Evolutionary conservation across 2,797 vertebrate species (phyloP), one percentile per base, ranked within the genome.

Genomic region (Sebastes trivittatus): DNA sequence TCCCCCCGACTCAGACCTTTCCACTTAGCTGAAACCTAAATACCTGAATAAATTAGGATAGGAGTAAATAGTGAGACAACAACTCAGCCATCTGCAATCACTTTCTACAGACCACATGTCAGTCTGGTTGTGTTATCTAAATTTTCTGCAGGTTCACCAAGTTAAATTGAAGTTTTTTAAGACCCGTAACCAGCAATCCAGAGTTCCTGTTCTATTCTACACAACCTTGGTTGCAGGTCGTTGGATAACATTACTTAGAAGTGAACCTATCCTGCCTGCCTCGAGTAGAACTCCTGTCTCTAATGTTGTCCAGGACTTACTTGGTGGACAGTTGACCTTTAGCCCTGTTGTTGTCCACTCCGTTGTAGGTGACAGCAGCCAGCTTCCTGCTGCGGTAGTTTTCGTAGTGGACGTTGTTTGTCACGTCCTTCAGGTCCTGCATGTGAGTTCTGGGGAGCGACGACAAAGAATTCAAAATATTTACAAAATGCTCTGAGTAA

Each of bases 361-460:
- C 98, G 0, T 99, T 99, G 86, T 98, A 99, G 81, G 98, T 99
- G 92, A 99, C 98, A n/a, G 98, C 98, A 2, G 98, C 98, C 85
- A 99, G 94, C 85, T 99, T 99, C 94, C 98, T 96, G 97, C 98
- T 99, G 89, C 98, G 96, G 92, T 99, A 99, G 95, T 99, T 99
- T 92, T 99, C 98, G 72, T 99, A 99, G 93, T 99, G 98, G 84
- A 99, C 98, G 14, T 99, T 99, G 92, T 99, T 99, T 61, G 98
- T 99, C 72, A 99, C 98, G 52, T 99, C 98, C 95, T 99, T 99
- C 89, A 99, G 95, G 91, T 99, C 98, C 93, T 99, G 98, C 98
- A 99, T 99, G 80, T 99, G 98, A 91, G 98, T 99, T 93, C 98
- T 99, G 92, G 5, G 27, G 55, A 56, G 4, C 6, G n/a, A 80